These are phyloP conservation scores for Illadopsis cleaveri DNA, from an alignment of 2,113 vertebrate genomes.

Conservation along the genomic window DNA sequence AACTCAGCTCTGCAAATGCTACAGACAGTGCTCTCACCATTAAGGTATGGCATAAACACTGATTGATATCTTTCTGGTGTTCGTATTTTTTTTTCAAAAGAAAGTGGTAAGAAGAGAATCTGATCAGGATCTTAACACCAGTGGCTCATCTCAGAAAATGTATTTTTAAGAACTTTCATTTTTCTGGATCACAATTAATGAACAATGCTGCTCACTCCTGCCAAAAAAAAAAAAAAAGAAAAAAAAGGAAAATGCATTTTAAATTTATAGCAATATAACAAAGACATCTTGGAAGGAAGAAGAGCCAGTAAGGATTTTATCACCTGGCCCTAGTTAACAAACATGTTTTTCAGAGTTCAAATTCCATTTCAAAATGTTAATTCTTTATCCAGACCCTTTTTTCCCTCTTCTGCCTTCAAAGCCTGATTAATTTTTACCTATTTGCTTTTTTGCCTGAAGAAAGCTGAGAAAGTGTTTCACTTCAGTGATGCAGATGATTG, in stretches of 20 bases:
- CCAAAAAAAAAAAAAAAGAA: not conserved
- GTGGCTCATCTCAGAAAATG: not conserved
- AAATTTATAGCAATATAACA: not conserved
- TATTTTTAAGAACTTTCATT: not conserved
- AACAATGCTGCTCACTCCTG: not conserved
- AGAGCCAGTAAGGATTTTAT: not conserved
- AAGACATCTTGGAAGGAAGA: not conserved
- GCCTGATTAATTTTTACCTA: not conserved
- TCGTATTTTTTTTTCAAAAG: not conserved
- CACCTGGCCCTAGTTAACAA: not conserved
- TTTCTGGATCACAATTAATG: not conserved
- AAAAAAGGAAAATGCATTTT: not conserved
- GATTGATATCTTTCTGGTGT: not conserved
- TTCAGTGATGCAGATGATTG: not conserved
- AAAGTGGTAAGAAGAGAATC: not conserved
- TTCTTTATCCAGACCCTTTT: not conserved
- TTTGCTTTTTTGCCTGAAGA: not conserved
- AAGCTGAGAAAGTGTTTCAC: not conserved
- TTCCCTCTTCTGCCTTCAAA: not conserved
- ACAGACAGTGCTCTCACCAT: constrained; percentile 12
- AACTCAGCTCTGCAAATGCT: not conserved
- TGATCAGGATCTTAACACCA: not conserved
- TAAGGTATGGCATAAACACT: not conserved
- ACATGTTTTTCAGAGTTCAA: not conserved
- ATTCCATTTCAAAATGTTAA: not conserved